Evolutionary conservation across 2,888 invertebrate genomes (phyloP), one percentile per base, ranked within the genome.

Genomic region (Smittia aterrima): DNA sequence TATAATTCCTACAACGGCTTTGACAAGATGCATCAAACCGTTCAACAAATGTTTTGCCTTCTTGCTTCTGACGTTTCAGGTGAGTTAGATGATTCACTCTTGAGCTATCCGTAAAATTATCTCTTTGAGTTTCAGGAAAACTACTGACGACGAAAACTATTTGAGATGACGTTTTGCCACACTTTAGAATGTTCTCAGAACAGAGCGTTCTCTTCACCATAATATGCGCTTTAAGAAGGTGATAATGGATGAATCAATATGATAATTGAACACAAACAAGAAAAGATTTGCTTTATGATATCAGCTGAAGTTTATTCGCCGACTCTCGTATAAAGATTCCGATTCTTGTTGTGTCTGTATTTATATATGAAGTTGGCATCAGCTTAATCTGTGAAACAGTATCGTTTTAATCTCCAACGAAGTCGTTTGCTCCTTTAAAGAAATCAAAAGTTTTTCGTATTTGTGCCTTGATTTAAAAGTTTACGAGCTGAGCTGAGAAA

Each of bases 341-440:
- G 16, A 27, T n/a, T 22, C 27, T 27, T 64, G 64, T 24, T 64
- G 64, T 64, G 22, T 64, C 25, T 64, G 64, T n/a, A n/a, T 64
- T 27, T 25, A 22, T 64, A 64, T 64, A 58, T 64, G n/a, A 64
- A 64, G 27, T 25, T 64, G 64, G 25, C 24, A 25, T 64, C 64
- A 27, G 27, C 27, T 64, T 2, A n/a, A 25, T 64, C 25, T 64
- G 3, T 11, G n/a, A 24, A 64, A 64, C 64, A 64, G 64, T 64
- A 27, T 64, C 64, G 27, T 20, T 64, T 64, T 13, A 24, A 64
- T 27, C 25, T 25, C 22, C 3, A 22, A 64, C 27, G 6, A 27
- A 64, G 16, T 9, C 64, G 20, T 2, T 7, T 25, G 27, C 16
- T n/a, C n/a, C n/a, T n/a, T n/a, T n/a, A n/a, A n/a, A n/a, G n/a